Conservation (phyloP, 2,888 invertebrate genomes). For the Agonopterix arenella region DNA sequence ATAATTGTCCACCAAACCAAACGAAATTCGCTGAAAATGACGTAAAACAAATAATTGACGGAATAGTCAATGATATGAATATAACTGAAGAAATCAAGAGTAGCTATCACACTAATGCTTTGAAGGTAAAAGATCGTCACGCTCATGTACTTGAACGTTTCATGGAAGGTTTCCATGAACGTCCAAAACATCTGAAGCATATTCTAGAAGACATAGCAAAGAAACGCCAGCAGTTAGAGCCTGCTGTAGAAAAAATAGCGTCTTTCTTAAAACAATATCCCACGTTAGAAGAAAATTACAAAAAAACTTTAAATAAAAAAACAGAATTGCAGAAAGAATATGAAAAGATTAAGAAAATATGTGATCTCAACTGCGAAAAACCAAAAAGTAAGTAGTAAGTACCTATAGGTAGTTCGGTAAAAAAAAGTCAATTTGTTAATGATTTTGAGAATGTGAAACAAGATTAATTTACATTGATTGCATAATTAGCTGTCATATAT, state of each 20-base stretch:
- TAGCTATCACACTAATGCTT: conserved; percentile 5
- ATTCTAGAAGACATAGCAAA: conserved; percentile 26
- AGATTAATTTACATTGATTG: too few relatives aligned
- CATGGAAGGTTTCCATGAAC: conserved; percentile 16
- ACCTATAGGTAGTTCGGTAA: too few relatives aligned
- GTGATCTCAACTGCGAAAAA: background rate
- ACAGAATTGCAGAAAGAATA: background rate
- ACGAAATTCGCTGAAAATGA: background rate
- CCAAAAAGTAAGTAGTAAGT: too few relatives aligned
- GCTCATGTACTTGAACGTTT: conserved; percentile 9
- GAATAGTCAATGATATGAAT: background rate
- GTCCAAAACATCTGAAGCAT: conserved; percentile 33
- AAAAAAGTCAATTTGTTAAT: too few relatives aligned
- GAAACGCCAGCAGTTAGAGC: conserved; percentile 18
- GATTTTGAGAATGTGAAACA: too few relatives aligned
- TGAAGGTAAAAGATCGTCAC: conserved; percentile 14
- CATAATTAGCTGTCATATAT: too few relatives aligned
- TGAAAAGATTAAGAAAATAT: background rate
- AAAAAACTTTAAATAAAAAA: background rate
- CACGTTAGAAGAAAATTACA: conserved; percentile 10
- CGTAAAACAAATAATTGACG: background rate
- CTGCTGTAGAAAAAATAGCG: conserved; percentile 13
- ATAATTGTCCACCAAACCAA: background rate
- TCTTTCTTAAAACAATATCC: conserved; percentile 15
- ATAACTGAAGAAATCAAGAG: background rate